phyloP scores from a whole-genome alignment of 2,888 invertebrate genomes.

The Eustalomyia histrio region DNA sequence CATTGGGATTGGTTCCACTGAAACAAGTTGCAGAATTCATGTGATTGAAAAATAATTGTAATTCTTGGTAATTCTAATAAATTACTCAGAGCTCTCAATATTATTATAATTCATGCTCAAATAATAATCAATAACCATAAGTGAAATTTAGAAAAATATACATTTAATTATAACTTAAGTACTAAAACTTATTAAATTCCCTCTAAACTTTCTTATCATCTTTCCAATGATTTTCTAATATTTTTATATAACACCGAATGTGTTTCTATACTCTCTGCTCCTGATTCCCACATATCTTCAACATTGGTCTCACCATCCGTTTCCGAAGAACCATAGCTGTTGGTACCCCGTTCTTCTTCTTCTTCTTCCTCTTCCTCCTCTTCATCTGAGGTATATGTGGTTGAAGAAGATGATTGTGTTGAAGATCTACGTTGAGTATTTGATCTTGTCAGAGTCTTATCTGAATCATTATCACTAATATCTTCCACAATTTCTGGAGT shows the following conservation, averaged over 20 bases:
- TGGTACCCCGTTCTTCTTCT: conserved; percentile 84
- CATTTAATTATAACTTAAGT: no score
- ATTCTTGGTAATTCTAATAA: no score
- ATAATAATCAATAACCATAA: no score
- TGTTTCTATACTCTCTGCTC: conserved; percentile 92
- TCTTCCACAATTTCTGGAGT: conserved; percentile 59
- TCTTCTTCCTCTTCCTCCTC: conserved; percentile 83
- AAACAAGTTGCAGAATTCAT: no score
- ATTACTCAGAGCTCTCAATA: no score
- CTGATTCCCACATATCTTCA: conserved; percentile 91
- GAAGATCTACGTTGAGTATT: conserved; percentile 60
- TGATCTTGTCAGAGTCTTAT: conserved; percentile 73
- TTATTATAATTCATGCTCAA: no score
- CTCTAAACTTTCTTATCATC: conserved; percentile 15
- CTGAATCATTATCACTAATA: conserved; percentile 74
- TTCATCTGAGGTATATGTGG: conserved; percentile 49
- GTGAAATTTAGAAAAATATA: no score
- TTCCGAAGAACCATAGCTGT: conserved; percentile 81
- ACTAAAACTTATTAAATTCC: no score
- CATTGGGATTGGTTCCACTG: no score
- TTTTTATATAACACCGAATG: conserved; percentile 92
- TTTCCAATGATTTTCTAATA: conserved; percentile 80
- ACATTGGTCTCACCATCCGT: conserved; percentile 86
- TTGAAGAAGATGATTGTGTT: conserved; percentile 68
- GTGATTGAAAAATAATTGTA: no score